Evolutionary conservation across 2,888 invertebrate genomes (phyloP), one percentile per base, ranked within the genome.

Genomic region (Zaprionus obscuricornis): DNA sequence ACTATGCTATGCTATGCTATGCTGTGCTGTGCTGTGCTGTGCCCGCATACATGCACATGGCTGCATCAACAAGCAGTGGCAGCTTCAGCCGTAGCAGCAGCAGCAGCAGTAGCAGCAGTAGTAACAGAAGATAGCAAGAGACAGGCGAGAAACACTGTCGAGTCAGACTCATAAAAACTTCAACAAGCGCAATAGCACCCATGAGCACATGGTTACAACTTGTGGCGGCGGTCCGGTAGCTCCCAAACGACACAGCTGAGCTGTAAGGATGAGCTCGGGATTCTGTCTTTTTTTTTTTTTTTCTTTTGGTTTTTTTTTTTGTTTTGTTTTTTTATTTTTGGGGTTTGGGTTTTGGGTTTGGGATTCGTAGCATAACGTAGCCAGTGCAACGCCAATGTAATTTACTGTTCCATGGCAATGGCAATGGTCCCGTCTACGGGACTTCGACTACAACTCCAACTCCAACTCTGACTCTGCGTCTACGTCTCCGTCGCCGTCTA

Each of bases 171-270:
- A 82, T 82, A 78, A 78, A 78, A 78, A 78, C 77, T 78, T 71
- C 78, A 78, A 82, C 77, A 71, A 78, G 82, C 82, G 74, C 82
- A 78, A 78, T 78, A 71, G 82, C 68, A 82, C 82, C 77, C 77
- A 68, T 68, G 77, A 66, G 81, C 74, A 70, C 70, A 76, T 73
- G 77, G 74, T 76, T 81, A 73, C 77, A 77, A 70, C 74, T 73
- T 70, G 60, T 72, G 76, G 68, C 66, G 64, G 60, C 66, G 64
- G 60, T 76, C 57, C 22, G 37, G 60, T 45, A 60, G 52, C 45
- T 39, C 36, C 47, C 65, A 65, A 56, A 55, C 17, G 42, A 20
- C 14, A 18, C 27, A 42, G 31, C 33, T 10, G 42, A 24, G n/a
- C 2, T 7, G 26, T 11, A 36, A n/a, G 17, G 8, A 36, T 27